Conservation (phyloP, 1,140 invertebrate genomes). For the Zaprionus lachaisei region DNA sequence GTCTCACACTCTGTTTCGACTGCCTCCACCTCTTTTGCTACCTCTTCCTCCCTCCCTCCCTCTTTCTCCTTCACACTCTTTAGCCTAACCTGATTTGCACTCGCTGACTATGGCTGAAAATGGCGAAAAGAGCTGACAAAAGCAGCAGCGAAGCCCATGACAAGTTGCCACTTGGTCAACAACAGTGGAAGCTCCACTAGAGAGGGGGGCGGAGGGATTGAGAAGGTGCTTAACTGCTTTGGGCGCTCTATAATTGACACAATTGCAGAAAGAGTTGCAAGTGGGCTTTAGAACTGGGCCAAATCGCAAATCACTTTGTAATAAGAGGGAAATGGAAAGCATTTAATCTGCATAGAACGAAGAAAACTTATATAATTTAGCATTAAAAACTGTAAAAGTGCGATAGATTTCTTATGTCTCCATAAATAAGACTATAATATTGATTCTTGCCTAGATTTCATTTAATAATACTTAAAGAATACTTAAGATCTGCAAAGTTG, state of each 20-base stretch:
- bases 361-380: neutral
- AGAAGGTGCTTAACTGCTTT: neutral
- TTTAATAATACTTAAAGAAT: no score
- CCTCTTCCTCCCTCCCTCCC: neutral
- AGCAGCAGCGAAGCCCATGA: conserved; percentile 24
- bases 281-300: neutral
- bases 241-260: neutral
- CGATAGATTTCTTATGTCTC: no score
- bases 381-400: no score
- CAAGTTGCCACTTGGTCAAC: conserved; percentile 43
- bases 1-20: neutral
- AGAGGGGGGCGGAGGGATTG: neutral
- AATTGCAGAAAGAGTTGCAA: neutral
- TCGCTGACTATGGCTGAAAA: conserved; percentile 2
- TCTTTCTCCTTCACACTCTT: neutral
- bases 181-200: conserved; percentile 18
- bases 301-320: neutral
- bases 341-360: neutral
- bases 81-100: conserved; percentile 52
- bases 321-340: neutral
- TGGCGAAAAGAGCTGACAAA: conserved; percentile 43
- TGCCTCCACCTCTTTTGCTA: neutral
- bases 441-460: no score
- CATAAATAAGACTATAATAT: no score
- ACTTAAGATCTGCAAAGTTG: no score